Evolutionary conservation across 2,797 vertebrate species (phyloP), one percentile per base, ranked within the genome.

Genomic region (Corythornis leucogaster): DNA sequence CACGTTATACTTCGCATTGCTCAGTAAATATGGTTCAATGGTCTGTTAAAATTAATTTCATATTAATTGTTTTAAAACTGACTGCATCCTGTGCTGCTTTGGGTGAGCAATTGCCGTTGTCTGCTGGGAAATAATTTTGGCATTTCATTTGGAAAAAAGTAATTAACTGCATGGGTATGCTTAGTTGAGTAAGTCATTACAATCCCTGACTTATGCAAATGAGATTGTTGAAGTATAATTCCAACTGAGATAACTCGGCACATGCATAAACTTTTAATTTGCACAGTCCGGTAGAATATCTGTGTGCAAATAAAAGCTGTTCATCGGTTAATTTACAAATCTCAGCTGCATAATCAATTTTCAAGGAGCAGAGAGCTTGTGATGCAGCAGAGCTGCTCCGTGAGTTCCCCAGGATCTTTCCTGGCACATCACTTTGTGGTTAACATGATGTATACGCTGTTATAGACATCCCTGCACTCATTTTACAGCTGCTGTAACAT

Each of bases 121-220:
- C 94, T 89, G 84, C 70, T 79, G 95, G 96, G 96, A 97, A 97
- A 97, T 95, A 97, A 96, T 96, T 95, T 40, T 90, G 79, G 94
- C 91, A 89, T 97, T 97, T 97, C 95, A 90, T 92, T 96, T 94
- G 97, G 96, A 94, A 94, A 90, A 96, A 97, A 97, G 96, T 95
- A 97, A 97, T 97, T 97, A 97, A 97, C 95, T 94, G 95, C 91
- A 84, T 54, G 96, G 94, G 92, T 88, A 96, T 97, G 97, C 97
- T 97, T 94, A 97, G 96, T 89, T 96, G 96, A 97, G 94, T 96
- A 96, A 97, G 96, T 94, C 96, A 97, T 97, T 97, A 96, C 92
- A 95, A 92, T 92, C 91, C 91, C 94, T 96, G 96, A 97, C 95
- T 96, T 96, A 97, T 96, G 96, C 94, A 97, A 96, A 97, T 97